A percentile compares a stretch with the other conserved stretches of the same genome.
phyloP scores from a whole-genome alignment of 2,888 invertebrate species.

The Latheticus oryzae region DNA sequence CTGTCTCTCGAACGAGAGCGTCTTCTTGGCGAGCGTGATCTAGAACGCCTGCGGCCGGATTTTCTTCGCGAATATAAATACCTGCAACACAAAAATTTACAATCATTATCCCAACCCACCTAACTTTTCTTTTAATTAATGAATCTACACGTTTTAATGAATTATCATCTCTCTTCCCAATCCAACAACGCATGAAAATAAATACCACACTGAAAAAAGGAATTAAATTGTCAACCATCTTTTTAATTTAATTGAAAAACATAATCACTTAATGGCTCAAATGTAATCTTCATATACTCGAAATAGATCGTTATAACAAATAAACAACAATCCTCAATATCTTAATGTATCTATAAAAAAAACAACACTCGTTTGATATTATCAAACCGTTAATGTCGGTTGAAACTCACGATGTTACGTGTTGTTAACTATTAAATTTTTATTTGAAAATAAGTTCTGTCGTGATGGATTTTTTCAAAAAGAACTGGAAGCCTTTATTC shows the following conservation, averaged over 20 bases:
- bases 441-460: too few relatives aligned
- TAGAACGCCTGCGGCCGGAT: slow-evolving; percentile 69
- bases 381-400: slow-evolving; percentile 16
- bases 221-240: slow-evolving; percentile 10
- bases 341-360: slow-evolving; percentile 22
- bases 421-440: too few relatives aligned
- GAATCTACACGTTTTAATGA: not conserved
- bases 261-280: slow-evolving; percentile 15
- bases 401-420: too few relatives aligned
- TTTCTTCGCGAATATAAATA: slow-evolving; percentile 81
- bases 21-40: slow-evolving; percentile 71
- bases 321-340: slow-evolving; percentile 16
- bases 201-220: too few relatives aligned
- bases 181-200: too few relatives aligned
- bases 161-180: slow-evolving; percentile 8
- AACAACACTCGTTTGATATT: slow-evolving; percentile 7
- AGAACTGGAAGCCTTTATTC: slow-evolving; percentile 3
- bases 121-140: slow-evolving; percentile 1
- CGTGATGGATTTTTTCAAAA: too few relatives aligned
- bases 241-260: slow-evolving; percentile 22
- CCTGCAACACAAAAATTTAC: too few relatives aligned
- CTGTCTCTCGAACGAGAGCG: slow-evolving; percentile 67
- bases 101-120: too few relatives aligned
- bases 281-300: slow-evolving; percentile 1
- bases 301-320: too few relatives aligned